Evolutionary conservation across 2,797 vertebrate genomes (phyloP), one percentile per base, ranked within the genome.

Genomic region (Pipistrellus nathusii): DNA sequence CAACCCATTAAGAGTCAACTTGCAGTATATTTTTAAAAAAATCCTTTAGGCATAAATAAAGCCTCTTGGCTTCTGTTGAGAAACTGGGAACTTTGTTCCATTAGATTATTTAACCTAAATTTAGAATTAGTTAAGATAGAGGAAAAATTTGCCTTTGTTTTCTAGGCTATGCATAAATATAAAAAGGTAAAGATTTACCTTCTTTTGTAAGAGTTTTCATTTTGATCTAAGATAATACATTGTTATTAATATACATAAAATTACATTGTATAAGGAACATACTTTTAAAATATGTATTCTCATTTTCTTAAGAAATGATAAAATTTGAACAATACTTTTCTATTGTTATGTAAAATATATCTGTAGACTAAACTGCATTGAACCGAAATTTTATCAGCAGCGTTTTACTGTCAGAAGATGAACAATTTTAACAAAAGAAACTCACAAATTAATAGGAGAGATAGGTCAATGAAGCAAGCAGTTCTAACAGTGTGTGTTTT

Each of bases 101-200:
- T 94, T 41, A 62, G 64, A 86, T 88, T 77, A 90, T 95, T 95
- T 93, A 86, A 76, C 17, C 69, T 94, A 88, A 97, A 91, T 94
- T 95, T 89, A 91, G 69, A 90, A 93, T 82, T 88, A 78, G 35
- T 84, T 89, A 59, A 92, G 18, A 87, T 82, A 87, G 11, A 94
- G 23, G 17, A 81, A 90, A 93, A 46, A 35, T 1, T 57, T 92
- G 17, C 25, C 51, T 93, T 80, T 94, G 55, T 82, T 84, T 92
- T 64, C 64, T 48, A 78, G 30, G 7, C 32, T 78, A 38, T 76
- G 9, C 9, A 90, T 66, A 93, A 89, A 71, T 2, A 71, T 69
- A 68, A 94, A 69, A 73, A 78, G 14, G 6, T 85, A 48, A 75
- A 94, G 18, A 90, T 68, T 85, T 46, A 71, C 68, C 82, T 78